Evolutionary conservation across 2,797 vertebrate species (phyloP), one percentile per base, ranked within the genome.

Genomic region (Corythornis leucogaster): DNA sequence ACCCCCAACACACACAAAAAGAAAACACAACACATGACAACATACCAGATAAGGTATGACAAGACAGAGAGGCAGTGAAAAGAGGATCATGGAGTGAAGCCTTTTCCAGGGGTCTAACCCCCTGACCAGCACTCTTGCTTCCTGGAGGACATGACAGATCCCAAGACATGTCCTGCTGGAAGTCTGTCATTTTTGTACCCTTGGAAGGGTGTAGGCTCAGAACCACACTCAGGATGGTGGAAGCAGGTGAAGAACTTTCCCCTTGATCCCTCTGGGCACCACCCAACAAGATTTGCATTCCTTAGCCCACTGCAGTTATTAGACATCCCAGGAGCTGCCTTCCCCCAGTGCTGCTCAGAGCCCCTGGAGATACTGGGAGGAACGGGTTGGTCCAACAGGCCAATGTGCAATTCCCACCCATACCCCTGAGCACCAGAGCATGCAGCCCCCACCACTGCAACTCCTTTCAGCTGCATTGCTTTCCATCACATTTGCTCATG

Each of bases 161-260:
- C 50, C 9, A 19, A 15, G 1, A 8, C 3, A 10, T 0, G 1
- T 43, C 33, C 55, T 51, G 19, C 40, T 62, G 54, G 17, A 38
- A 66, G 9, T 25, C 18, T 40, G 22, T 8, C 12, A 6, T 67
- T 82, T 24, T 68, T 40, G 38, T 14, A 82, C 19, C 13, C 24
- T 57, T 35, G 38, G 48, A 55, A 2, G 9, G 63, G 20, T 20
- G 5, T 15, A 20, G 55, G 13, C 5, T 25, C 55, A 42, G 40
- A 81, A 40, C 20, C 20, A 18, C 15, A 53, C 28, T 8, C 24
- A 7, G 0, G 1, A 20, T 3, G 15, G 45, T 0, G 0, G 57
- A 71, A 58, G 5, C 57, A 31, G 53, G 33, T 43, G 19, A 16
- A 48, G 20, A 13, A 6, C 11, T 33, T 14, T 17, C 40, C n/a